Base-by-base conservation (phyloP, 2,113 vertebrate species). In the Bubo scandiacus region DNA sequence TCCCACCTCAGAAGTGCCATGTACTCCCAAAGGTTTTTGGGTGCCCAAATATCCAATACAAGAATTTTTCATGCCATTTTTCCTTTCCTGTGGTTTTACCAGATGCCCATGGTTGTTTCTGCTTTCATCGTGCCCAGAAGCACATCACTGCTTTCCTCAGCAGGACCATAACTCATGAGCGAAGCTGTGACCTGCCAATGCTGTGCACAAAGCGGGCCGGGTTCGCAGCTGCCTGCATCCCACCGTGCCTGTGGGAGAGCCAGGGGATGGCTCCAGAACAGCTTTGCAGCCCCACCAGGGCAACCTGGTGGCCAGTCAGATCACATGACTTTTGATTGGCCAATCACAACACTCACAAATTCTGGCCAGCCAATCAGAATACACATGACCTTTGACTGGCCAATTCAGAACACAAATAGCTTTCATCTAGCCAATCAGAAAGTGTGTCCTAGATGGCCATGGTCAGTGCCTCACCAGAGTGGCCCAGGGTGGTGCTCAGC, bases 151-250 rank as follows among this genome's bases (percentile, higher is more conserved):
- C 30, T 49, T 40, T 42, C n/a, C 57, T 65, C 2, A 0, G 43
- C 36, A 36, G 63, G 34, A 38, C 36, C 2, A 0, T 19, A 74
- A 54, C 19, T 55, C n/a, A 0, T 1, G 34, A 45, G 36, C 0
- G 0, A 27, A 45, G 51, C 13, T 51, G 42, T 30, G 55, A 62
- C 55, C 40, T 23, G 30, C 5, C 1, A 0, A 22, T 51, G 70
- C 15, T 43, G 47, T 27, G 34, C 47, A 30, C 9, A 3, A 63
- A 36, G 30, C 3, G 27, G 21, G 21, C 18, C 15, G 21, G 12
- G 30, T 62, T 47, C 1, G 1, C 52, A 63, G 32, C 15, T 21
- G 34, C 40, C 40, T 8, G 40, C 2, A 3, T 42, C 61, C 54
- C 62, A 54, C 55, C n/a, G 15, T 11, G 20, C 38, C 45, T 22